Evolutionary conservation across 2,797 vertebrate species (phyloP).

Genomic region (Tenualosa ilisha): DNA sequence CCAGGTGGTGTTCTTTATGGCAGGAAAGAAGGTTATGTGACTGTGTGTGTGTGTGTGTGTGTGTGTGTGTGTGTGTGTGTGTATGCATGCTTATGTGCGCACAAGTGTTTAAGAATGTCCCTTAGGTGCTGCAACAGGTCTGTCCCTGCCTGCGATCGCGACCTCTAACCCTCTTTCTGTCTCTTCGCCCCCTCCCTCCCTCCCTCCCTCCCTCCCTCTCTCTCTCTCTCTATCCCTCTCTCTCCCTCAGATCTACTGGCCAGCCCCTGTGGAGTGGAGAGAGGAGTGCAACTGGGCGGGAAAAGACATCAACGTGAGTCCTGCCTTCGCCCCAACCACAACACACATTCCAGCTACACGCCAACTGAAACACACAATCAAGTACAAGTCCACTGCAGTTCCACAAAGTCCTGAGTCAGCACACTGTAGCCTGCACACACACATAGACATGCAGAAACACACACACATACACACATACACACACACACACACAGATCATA

Average conservation of each 20-base stretch:
- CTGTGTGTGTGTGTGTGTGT: background rate
- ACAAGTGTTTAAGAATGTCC: slow-evolving; percentile 50
- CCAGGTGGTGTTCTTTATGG: slow-evolving; percentile 5
- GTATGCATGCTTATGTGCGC: background rate
- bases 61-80: slow-evolving; percentile 7
- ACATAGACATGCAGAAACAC: no score
- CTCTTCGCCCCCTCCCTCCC: background rate
- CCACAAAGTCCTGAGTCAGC: background rate
- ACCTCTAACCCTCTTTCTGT: slow-evolving; percentile 33
- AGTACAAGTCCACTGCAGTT: background rate
- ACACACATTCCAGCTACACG: slow-evolving; percentile 1
- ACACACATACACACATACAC: no score
- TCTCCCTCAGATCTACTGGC: slow-evolving; percentile 88
- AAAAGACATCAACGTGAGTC: slow-evolving; percentile 95
- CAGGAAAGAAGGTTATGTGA: slow-evolving; percentile 3
- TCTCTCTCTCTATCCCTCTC: slow-evolving; percentile 41
- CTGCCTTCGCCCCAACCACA: slow-evolving; percentile 60
- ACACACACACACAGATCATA: no score
- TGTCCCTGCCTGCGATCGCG: slow-evolving; percentile 42
- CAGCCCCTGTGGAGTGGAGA: slow-evolving; percentile 93
- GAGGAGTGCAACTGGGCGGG: slow-evolving; percentile 99
- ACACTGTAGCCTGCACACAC: no score
- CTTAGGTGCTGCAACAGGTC: slow-evolving; percentile 48
- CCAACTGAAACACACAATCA: slow-evolving; percentile 24
- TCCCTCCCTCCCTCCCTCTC: slow-evolving; percentile 45